Evolutionary conservation across 2,888 invertebrate species (phyloP), one percentile per base, ranked within the genome.

Genomic region (Salpingus planirostris): DNA sequence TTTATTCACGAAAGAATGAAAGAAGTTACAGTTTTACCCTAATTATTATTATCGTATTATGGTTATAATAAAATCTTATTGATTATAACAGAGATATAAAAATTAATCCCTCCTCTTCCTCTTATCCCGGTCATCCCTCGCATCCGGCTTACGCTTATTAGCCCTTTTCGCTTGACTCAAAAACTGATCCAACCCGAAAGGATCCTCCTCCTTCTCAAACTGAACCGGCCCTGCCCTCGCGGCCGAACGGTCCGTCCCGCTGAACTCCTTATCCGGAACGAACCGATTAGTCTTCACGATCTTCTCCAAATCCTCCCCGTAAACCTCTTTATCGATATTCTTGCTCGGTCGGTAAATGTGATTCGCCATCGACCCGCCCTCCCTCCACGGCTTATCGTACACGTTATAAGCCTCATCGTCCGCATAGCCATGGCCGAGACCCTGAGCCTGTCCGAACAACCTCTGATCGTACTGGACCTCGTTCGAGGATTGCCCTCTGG

Each of bases 361-460:
- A 21, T 86, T 78, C 1, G 86, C 89, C 37, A 96, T 73, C 1
- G 80, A 78, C 48, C 84, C 86, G 15, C 82, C 79, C 49, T 90
- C 87, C 32, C 96, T 78, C 98, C 97, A 99, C 0, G 98, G 92
- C 62, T 93, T 92, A 66, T 97, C 96, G 57, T 98, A 98, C 0
- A 97, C 95, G 60, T 86, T 93, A 67, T 98, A 99, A 0, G 84
- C 86, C 52, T 98, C 98, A 52, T 98, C 98, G 53, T 97, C 96
- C 0, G 82, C 93, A 62, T 90, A 97, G 1, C 95, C 95, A 65
- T 65, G 38, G 5, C 52, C 95, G 80, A 98, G 84, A 29, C 90
- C 90, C 54, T 87, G 86, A 30, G 75, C 80, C 44, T 90, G 92
- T 52, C 97, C 97, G 62, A 98, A 97, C 8, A 98, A 69, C 15